Base-by-base conservation (phyloP, 2,888 invertebrate species). In the Athalia rosae region DNA sequence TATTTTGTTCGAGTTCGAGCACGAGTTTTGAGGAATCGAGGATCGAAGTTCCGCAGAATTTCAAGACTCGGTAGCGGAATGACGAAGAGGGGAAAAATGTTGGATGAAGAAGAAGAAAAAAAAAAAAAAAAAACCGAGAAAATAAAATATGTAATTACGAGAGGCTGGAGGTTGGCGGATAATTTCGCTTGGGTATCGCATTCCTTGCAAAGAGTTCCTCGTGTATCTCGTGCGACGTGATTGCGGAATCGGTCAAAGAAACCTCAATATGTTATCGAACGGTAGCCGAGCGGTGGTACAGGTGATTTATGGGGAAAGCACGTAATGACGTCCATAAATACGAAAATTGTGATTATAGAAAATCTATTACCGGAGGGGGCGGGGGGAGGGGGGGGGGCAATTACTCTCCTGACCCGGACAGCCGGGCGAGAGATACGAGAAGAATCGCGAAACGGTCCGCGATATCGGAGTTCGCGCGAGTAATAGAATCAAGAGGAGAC, bases 251-350 rank as follows among this genome's bases (percentile, higher is more conserved):
- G 71, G 58, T 71, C 58, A 71, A 56, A 71, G 71, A 71, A 45
- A 58, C 58, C 56, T n/a, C 45, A 58, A 71, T n/a, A n/a, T 56
- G 45, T 58, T 71, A 58, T 71, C 71, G 71, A 71, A 71, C 58
- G 58, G 1, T 28, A 15, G 13, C 43, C 71, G 45, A 50, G 58
- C 71, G 71, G 71, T n/a, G 28, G 28, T 28, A n/a, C n/a, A 56
- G 41, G 71, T 58, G 83, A 84, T 84, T 81, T 84, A 84, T 83
- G 84, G 73, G 79, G 28, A 28, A 80, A 81, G 81, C 81, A 79
- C 77, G 79, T 80, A 78, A 79, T 50, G n/a, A 79, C 63, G 63
- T 58, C 73, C 78, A 79, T 79, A 78, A 82, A 80, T 78, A 80
- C 73, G 67, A 66, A 61, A 61, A 61, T 50, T 64, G 50, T 76